A percentile compares a stretch with the other conserved stretches of the same genome.
phyloP scores from a whole-genome alignment of 2,888 invertebrate genomes.

The Aspidiotus rigidus region DNA sequence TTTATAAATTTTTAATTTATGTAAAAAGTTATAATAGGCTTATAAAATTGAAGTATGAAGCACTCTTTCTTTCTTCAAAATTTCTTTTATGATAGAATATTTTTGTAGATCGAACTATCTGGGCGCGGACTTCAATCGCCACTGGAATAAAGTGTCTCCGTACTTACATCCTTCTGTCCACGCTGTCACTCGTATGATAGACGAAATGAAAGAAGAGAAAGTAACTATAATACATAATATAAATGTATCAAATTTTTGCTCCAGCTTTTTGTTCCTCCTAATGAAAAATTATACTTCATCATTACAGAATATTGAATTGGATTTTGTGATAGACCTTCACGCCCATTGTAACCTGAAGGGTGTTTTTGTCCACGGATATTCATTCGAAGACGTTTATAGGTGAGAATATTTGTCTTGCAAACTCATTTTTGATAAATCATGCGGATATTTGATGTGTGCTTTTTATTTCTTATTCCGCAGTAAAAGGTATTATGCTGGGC shows the following conservation, averaged over 20 bases:
- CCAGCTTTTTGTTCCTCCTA: too few species aligned
- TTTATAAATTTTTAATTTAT: too few species aligned
- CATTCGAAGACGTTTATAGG: constrained; percentile 85
- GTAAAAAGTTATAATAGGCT: too few species aligned
- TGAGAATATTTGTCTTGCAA: constrained; percentile 39
- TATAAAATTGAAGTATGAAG: too few species aligned
- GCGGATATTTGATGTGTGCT: background rate
- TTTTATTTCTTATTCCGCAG: background rate
- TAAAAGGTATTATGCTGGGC: background rate
- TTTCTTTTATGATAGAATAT: background rate
- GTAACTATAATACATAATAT: background rate
- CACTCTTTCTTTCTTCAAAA: too few species aligned
- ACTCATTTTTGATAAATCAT: too few species aligned
- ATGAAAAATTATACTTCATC: too few species aligned
- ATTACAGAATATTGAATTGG: constrained; percentile 60
- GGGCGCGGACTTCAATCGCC: constrained; percentile 88
- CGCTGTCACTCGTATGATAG: constrained; percentile 13
- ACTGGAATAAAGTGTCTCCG: constrained; percentile 80
- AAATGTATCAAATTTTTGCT: too few species aligned
- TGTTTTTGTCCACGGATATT: constrained; percentile 89
- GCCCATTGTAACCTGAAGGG: constrained; percentile 87
- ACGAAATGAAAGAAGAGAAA: constrained; percentile 23
- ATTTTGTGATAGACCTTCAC: constrained; percentile 91
- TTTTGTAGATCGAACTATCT: constrained; percentile 61
- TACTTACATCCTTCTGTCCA: constrained; percentile 87